phyloP scores from a whole-genome alignment of 53 echinoderm and acorn worm genomes.

The Zoroaster sp. region DNA sequence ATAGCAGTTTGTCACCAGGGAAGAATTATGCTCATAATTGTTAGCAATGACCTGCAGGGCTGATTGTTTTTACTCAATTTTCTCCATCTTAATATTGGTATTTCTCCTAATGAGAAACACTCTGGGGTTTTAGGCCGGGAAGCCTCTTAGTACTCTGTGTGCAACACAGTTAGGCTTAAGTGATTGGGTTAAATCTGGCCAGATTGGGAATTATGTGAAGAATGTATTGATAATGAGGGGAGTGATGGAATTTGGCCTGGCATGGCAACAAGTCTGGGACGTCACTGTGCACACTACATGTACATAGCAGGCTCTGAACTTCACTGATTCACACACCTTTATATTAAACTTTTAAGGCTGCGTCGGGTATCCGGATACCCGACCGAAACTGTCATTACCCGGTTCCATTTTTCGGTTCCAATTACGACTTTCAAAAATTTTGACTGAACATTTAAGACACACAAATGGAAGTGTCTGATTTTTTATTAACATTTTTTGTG shows the following conservation, averaged over 20 bases:
- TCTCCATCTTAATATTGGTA: background rate
- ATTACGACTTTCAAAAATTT: no score
- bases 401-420: no score
- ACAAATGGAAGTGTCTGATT: no score
- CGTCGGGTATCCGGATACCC: no score
- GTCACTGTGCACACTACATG: background rate
- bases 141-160: background rate
- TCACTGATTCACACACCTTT: background rate
- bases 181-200: constrained; percentile 20
- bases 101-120: constrained; percentile 11
- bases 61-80: constrained; percentile 23
- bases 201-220: constrained; percentile 33
- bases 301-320: background rate
- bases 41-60: background rate
- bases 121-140: background rate
- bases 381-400: no score
- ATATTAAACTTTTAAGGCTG: no score
- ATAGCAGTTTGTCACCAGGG: background rate
- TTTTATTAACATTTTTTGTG: no score
- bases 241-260: constrained; percentile 43
- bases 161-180: background rate
- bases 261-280: constrained; percentile 32
- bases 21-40: constrained; percentile 25
- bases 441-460: no score
- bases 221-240: constrained; percentile 34